A percentile compares a stretch with the other conserved stretches of the same genome.
Evolutionary conservation across 2,113 vertebrate genomes (phyloP).

Genomic region (Hucho hucho): DNA sequence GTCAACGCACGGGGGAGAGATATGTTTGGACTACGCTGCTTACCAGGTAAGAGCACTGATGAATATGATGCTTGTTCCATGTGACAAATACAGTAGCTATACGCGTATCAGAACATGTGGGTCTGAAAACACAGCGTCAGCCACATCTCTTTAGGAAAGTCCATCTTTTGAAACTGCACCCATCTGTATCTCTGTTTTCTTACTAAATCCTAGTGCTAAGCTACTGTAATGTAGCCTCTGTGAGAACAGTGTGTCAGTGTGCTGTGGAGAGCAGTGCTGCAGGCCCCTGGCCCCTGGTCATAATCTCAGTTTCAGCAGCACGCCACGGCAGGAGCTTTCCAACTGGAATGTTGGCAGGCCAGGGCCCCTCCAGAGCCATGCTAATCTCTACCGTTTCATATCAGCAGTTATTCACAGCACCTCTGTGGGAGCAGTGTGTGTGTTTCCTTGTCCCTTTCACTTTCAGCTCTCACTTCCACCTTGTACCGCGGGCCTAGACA

Average conservation of each 20-base stretch:
- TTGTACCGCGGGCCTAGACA: not conserved
- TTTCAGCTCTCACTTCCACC: not conserved
- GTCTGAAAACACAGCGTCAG: no score
- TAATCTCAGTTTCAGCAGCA: constrained; percentile 47
- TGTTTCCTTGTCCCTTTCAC: constrained; percentile 13
- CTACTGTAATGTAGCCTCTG: not conserved
- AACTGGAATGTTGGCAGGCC: constrained; percentile 42
- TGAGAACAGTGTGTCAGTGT: constrained; percentile 44
- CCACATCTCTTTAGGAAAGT: no score
- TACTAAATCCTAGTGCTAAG: no score
- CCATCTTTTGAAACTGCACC: no score
- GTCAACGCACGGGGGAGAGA: constrained; percentile 63
- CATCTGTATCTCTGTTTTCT: no score
- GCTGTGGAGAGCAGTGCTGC: constrained; percentile 1
- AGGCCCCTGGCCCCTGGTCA: constrained; percentile 1
- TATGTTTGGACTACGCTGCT: constrained; percentile 71
- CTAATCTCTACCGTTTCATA: constrained; percentile 49
- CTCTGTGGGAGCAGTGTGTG: constrained; percentile 7
- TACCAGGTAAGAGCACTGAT: constrained; percentile 64
- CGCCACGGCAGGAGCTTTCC: constrained; percentile 41
- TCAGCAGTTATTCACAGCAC: constrained; percentile 31
- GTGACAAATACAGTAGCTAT: no score
- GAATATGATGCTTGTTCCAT: no score
- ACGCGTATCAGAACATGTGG: no score
- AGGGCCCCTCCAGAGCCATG: constrained; percentile 19